Base-by-base conservation (phyloP, 2,113 vertebrate species). In the Isichthys henryi region DNA sequence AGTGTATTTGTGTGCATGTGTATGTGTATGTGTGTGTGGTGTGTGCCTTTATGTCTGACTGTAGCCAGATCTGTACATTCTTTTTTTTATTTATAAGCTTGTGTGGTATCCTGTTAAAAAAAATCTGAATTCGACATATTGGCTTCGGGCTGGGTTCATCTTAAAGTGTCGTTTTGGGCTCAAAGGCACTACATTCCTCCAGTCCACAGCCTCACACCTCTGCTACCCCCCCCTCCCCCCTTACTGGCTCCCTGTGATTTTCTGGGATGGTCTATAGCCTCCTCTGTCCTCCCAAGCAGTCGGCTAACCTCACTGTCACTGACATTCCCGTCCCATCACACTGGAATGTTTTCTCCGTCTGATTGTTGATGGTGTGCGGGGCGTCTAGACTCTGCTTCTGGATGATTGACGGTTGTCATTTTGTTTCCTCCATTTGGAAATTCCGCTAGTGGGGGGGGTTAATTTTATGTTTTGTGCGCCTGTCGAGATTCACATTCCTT, bases 401-500 rank as follows among this genome's bases (percentile, higher is more conserved):
- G n/a, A 39, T 50, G 53, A 70, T 15, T 62, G 50, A 35, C 35
- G 15, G 53, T 46, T 62, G 53, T 88, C 66, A 88, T 62, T 62
- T 53, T 74, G 87, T 88, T 74, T 62, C 87, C 87, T 56, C 58
- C 11, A 11, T 70, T 74, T 74, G 43, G 45, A 74, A 46, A 50
- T 39, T 19, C 50, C 9, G 31, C 85, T 35, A 31, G 27, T 17
- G 15, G 50, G 35, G 35, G n/a, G 35, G 66, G 88, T 52, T 89
- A 11, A n/a, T 52, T 52, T 3, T n/a, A 74, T 56, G n/a, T 39
- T 15, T 31, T 45, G 21, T 87, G 74, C 5, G 13, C 35, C 49
- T 87, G 85, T 53, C 50, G 15, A 86, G 19, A 53, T 87, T 87
- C 46, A 87, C 85, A 87, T 87, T 87, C 85, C 50, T 87, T 43